phyloP scores from a whole-genome alignment of 2,888 invertebrate genomes.

The Tenthredo mesomela region DNA sequence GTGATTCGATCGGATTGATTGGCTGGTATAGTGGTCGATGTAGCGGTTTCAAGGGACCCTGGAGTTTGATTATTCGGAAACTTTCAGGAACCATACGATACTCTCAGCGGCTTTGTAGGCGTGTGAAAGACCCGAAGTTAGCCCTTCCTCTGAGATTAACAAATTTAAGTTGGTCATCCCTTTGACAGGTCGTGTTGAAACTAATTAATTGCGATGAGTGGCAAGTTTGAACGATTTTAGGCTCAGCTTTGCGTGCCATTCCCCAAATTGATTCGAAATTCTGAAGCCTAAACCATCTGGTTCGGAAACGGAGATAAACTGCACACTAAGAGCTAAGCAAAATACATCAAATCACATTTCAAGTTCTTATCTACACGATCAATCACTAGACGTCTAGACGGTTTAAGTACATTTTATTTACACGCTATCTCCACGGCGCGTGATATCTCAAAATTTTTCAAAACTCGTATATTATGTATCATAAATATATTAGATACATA shows the following conservation, averaged over 20 bases:
- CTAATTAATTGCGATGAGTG: constrained; percentile 25
- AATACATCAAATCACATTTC: not conserved
- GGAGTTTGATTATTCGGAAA: constrained; percentile 45
- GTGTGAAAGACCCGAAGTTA: not conserved
- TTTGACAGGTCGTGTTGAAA: constrained; percentile 46
- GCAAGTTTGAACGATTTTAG: constrained; percentile 36
- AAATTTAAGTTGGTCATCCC: constrained; percentile 38
- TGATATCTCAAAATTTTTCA: not conserved
- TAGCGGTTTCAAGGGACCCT: constrained; percentile 34
- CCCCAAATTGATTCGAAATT: not conserved
- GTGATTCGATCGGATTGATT: constrained; percentile 37
- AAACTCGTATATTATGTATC: not conserved
- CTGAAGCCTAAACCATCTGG: not conserved
- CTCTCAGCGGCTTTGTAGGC: constrained; percentile 2
- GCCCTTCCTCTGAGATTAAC: constrained; percentile 1
- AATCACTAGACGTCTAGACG: constrained; percentile 6
- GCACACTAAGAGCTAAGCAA: not conserved
- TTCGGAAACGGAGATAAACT: too few relatives aligned
- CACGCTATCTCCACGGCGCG: not conserved
- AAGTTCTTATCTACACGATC: not conserved
- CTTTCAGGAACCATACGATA: constrained; percentile 6
- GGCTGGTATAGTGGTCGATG: not conserved
- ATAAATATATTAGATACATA: not conserved
- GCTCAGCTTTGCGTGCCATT: not conserved
- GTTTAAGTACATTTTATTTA: constrained; percentile 12